A percentile compares a stretch with the other conserved stretches of the same genome.
Evolutionary conservation across 1,140 invertebrate genomes (phyloP).

Genomic region (Pogonomyrmex californicus): DNA sequence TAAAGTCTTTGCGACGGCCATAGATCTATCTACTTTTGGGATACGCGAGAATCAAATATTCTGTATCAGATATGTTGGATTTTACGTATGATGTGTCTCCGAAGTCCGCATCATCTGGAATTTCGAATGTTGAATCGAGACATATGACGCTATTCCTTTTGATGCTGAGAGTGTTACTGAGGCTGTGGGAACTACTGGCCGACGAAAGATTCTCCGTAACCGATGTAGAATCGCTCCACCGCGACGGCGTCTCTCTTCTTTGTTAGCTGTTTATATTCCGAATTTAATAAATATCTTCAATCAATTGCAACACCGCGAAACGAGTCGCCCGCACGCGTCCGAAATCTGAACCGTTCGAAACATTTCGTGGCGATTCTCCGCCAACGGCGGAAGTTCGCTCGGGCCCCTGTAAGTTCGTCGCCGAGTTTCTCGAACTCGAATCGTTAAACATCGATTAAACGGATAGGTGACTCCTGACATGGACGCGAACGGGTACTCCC

Average conservation of each 20-base stretch:
- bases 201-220: constrained; percentile 77
- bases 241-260: not conserved
- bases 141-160: constrained; percentile 80
- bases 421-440: constrained; percentile 57
- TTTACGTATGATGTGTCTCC: constrained; percentile 74
- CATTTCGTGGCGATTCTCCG: constrained; percentile 24
- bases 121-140: constrained; percentile 64
- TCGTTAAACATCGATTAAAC: constrained; percentile 80
- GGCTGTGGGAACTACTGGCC: constrained; percentile 81
- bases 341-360: constrained; percentile 69
- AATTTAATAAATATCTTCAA: no score
- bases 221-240: constrained; percentile 29
- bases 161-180: constrained; percentile 77
- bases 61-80: constrained; percentile 76
- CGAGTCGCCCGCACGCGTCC: constrained; percentile 52
- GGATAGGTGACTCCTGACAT: constrained; percentile 57
- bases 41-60: constrained; percentile 79
- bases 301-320: constrained; percentile 19
- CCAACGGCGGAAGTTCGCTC: constrained; percentile 17
- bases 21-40: constrained; percentile 66
- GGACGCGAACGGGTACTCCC: constrained; percentile 46
- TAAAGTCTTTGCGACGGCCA: constrained; percentile 79
- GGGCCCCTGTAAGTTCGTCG: constrained; percentile 33
- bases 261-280: no score
- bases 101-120: constrained; percentile 19